Evolutionary conservation across 2,797 vertebrate genomes (phyloP).

Genomic region (Melanotaenia trifasciata): DNA sequence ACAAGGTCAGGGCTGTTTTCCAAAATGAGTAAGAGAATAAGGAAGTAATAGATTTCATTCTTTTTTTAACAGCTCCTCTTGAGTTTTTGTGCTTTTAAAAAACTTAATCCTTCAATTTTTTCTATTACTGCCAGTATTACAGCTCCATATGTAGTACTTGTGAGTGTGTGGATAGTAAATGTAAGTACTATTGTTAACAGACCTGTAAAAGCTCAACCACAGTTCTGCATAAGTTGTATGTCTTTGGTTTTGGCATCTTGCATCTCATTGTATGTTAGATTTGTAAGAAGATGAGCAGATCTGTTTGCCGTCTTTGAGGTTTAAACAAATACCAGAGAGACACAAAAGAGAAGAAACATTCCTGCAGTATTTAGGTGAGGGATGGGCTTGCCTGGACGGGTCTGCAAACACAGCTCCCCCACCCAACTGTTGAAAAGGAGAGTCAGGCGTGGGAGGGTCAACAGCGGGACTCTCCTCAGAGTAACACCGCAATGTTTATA

Average conservation of each 20-base stretch:
- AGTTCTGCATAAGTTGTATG: constrained; percentile 30
- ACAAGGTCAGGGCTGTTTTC: neutral
- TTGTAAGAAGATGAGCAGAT: constrained; percentile 67
- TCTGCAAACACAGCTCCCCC: constrained; percentile 47
- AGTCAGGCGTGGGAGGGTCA: constrained; percentile 38
- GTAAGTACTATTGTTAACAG: constrained; percentile 22
- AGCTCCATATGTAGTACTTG: neutral
- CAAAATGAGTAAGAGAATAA: neutral
- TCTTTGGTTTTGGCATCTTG: constrained; percentile 39
- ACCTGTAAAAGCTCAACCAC: constrained; percentile 38
- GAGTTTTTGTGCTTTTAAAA: neutral
- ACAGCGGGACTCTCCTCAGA: constrained; percentile 28
- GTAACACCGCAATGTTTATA: constrained; percentile 61
- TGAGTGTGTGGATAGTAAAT: constrained; percentile 2
- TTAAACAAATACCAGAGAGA: constrained; percentile 72
- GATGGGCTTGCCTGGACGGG: constrained; percentile 56
- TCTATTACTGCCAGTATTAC: neutral
- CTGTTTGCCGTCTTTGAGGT: constrained; percentile 51
- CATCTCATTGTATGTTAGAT: constrained; percentile 58
- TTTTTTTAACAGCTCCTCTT: neutral
- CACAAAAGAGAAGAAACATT: constrained; percentile 67
- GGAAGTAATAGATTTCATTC: no score
- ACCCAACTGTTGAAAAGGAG: constrained; percentile 35
- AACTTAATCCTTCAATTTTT: neutral
- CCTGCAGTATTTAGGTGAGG: constrained; percentile 70